Evolutionary conservation across 2,888 invertebrate genomes (phyloP).

Genomic region (Parnassius apollo): DNA sequence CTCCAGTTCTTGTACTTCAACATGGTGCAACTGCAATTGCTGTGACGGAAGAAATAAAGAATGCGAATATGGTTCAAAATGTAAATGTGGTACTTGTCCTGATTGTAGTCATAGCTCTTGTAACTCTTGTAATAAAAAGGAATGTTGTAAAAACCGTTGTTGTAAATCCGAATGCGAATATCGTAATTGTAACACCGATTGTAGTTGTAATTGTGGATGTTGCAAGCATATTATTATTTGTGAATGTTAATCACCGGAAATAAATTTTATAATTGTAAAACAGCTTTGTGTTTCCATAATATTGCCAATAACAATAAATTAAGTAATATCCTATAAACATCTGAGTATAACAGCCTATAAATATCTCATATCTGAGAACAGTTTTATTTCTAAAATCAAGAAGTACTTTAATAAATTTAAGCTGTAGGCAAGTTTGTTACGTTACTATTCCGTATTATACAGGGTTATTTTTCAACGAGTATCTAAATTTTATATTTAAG

Average conservation of each 20-base stretch:
- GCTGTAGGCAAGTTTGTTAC: no score
- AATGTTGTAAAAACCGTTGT: constrained; percentile 12
- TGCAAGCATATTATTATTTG: constrained; percentile 23
- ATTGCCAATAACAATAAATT: no score
- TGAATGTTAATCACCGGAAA: constrained; percentile 11
- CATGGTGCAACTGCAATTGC: constrained; percentile 15
- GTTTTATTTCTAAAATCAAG: no score
- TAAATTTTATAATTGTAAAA: not conserved
- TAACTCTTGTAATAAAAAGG: constrained; percentile 18
- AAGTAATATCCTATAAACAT: no score
- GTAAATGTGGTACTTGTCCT: constrained; percentile 8
- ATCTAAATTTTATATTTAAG: no score
- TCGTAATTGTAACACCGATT: constrained; percentile 21
- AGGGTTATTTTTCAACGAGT: no score
- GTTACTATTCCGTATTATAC: no score
- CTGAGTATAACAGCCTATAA: no score
- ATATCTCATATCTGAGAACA: no score
- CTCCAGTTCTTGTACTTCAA: constrained; percentile 8
- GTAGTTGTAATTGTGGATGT: constrained; percentile 26
- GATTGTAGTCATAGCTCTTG: constrained; percentile 5
- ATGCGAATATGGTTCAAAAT: constrained; percentile 17
- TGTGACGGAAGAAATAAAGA: constrained; percentile 16
- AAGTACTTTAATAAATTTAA: no score
- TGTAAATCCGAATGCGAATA: constrained; percentile 24
- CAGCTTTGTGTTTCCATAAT: no score